Evolutionary conservation across 2,888 invertebrate genomes (phyloP).

Genomic region (Mongoloraphidia duomilia): DNA sequence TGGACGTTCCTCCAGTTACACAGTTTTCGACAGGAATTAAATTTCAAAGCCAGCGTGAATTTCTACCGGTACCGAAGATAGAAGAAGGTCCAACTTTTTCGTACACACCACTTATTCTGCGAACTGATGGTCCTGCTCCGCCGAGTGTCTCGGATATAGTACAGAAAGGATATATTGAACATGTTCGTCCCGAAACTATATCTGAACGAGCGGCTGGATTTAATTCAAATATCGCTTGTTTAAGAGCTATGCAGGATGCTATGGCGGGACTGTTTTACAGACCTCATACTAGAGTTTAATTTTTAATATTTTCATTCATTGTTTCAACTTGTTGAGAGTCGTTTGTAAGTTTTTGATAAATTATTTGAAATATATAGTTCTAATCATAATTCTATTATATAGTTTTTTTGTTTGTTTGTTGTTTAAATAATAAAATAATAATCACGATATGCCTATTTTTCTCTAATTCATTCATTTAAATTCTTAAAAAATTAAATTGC

Average conservation of each 20-base stretch:
- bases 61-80: constrained; percentile 51
- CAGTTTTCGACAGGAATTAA: constrained; percentile 81
- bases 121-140: constrained; percentile 58
- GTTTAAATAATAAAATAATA: too few species aligned
- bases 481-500: too few species aligned
- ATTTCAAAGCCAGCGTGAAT: constrained; percentile 48
- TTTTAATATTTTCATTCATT: neutral
- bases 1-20: constrained; percentile 36
- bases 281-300: constrained; percentile 14
- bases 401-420: too few species aligned
- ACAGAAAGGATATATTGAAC: constrained; percentile 50
- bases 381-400: too few species aligned
- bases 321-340: too few species aligned
- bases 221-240: constrained; percentile 64
- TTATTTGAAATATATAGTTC: too few species aligned
- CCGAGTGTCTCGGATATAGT: constrained; percentile 50
- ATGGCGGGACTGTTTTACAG: constrained; percentile 55
- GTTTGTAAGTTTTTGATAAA: too few species aligned
- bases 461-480: too few species aligned
- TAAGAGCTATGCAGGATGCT: constrained; percentile 79
- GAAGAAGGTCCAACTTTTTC: constrained; percentile 65
- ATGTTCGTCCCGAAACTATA: constrained; percentile 57
- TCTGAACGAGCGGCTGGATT: constrained; percentile 81
- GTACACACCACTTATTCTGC: constrained; percentile 45
- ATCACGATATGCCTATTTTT: too few species aligned